phyloP scores from a whole-genome alignment of 2,797 vertebrate genomes.

The Gallinago stenura region DNA sequence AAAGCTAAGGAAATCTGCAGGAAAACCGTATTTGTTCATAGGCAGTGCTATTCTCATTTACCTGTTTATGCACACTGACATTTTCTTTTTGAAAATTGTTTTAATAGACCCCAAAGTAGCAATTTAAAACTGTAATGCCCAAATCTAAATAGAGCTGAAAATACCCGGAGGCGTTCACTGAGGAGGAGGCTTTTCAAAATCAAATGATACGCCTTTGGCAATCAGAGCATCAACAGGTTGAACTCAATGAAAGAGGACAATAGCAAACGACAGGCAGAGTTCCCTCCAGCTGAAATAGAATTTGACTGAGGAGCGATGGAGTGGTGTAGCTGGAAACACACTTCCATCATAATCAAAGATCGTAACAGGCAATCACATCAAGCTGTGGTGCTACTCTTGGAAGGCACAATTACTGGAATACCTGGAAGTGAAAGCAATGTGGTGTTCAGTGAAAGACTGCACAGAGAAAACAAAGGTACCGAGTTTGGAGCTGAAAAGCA shows the following conservation, averaged over 20 bases:
- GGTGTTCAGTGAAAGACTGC: neutral
- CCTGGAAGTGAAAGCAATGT: constrained; percentile 19
- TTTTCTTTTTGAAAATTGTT: constrained; percentile 54
- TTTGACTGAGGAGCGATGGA: neutral
- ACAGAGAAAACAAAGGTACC: neutral
- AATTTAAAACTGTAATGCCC: constrained; percentile 45
- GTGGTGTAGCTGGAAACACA: neutral
- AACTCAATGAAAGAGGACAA: neutral
- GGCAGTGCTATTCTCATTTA: constrained; percentile 48
- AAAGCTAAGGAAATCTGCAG: constrained; percentile 12
- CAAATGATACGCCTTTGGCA: constrained; percentile 17
- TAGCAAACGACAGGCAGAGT: neutral
- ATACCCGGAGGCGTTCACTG: neutral
- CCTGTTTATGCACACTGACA: constrained; percentile 35
- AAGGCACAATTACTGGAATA: neutral
- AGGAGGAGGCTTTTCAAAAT: constrained; percentile 41
- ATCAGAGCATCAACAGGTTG: constrained; percentile 31
- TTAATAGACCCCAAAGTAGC: constrained; percentile 57
- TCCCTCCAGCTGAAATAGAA: neutral
- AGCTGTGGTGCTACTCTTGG: neutral
- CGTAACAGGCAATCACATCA: neutral
- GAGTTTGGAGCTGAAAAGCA: neutral
- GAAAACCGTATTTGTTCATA: neutral
- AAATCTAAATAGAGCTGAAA: constrained; percentile 59
- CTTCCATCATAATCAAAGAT: constrained; percentile 6